These are phyloP conservation scores for Chrysomallon squamiferum DNA, from an alignment of 1,140 invertebrate genomes.

Conservation along the genomic window DNA sequence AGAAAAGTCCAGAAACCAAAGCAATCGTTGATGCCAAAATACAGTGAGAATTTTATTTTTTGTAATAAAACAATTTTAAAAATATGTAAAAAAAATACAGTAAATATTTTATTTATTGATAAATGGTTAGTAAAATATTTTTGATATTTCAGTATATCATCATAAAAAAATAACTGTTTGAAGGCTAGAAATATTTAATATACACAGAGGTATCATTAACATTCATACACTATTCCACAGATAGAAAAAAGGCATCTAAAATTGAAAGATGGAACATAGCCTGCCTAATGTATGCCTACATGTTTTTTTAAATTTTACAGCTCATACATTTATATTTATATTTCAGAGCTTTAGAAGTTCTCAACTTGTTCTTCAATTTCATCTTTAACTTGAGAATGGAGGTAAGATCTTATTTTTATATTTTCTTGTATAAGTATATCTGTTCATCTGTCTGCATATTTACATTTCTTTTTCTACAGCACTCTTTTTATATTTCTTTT, in stretches of 20 bases:
- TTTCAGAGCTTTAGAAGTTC: slow-evolving; percentile 54
- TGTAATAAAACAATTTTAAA: neutral
- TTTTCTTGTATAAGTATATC: neutral
- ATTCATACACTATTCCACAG: no score
- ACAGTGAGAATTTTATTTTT: slow-evolving; percentile 43
- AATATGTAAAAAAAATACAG: neutral
- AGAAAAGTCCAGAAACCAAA: slow-evolving; percentile 46
- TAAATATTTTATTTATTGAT: no score
- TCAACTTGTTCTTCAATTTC: slow-evolving; percentile 59
- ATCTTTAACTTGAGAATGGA: slow-evolving; percentile 59
- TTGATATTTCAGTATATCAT: no score
- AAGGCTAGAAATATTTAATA: no score
- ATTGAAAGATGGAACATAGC: no score
- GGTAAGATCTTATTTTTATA: slow-evolving; percentile 25
- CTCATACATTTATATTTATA: slow-evolving; percentile 8
- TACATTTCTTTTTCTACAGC: neutral
- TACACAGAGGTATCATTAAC: no score
- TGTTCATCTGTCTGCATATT: neutral
- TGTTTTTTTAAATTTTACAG: no score
- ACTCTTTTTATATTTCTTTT: neutral
- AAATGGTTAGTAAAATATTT: no score
- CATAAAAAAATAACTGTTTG: no score
- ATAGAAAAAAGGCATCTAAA: no score
- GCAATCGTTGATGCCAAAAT: slow-evolving; percentile 60
- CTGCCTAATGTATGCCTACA: no score